Evolutionary conservation across 2,888 invertebrate genomes (phyloP), one percentile per base, ranked within the genome.

Genomic region (Cyclophora punctaria): DNA sequence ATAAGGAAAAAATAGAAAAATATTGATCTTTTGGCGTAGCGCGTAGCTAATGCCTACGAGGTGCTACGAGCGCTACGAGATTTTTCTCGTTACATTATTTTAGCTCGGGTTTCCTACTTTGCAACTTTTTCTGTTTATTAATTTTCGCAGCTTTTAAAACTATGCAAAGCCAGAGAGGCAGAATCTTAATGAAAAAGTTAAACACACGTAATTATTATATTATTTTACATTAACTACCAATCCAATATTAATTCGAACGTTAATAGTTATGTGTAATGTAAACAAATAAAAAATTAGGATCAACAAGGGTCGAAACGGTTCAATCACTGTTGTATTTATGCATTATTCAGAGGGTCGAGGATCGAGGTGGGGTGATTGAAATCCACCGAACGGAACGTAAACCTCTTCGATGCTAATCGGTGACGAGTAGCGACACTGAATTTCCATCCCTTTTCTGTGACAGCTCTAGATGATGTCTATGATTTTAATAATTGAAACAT

Each of bases 351-450:
- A 55, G 63, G 60, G 58, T 64, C 62, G 64, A 62, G 66, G 65
- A 67, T 61, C 60, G 59, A 62, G 44, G 61, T 62, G 56, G 53
- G 60, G 72, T 73, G 75, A 78, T 78, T 78, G 79, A 78, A 75
- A 78, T 75, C 73, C 75, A 67, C 66, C 71, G 60, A 66, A 64
- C 68, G 69, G 64, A 58, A 63, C 56, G 64, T 57, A 63, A 57
- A 67, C 66, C 70, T 74, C 75, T 76, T 63, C 65, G 68, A 77
- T 79, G 77, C 68, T 77, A 79, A 78, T 78, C 74, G 62, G 64
- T 65, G 73, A 73, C 76, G 73, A 64, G 69, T 75, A 71, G 74
- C 6, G 74, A 75, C 73, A 75, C 69, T 68, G 66, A 67, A 63
- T 66, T 60, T 56, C 20, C 20, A 2, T 20, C 4, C 37, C 37